Evolutionary conservation across 2,888 invertebrate genomes (phyloP).

Genomic region (Aquatica leii): DNA sequence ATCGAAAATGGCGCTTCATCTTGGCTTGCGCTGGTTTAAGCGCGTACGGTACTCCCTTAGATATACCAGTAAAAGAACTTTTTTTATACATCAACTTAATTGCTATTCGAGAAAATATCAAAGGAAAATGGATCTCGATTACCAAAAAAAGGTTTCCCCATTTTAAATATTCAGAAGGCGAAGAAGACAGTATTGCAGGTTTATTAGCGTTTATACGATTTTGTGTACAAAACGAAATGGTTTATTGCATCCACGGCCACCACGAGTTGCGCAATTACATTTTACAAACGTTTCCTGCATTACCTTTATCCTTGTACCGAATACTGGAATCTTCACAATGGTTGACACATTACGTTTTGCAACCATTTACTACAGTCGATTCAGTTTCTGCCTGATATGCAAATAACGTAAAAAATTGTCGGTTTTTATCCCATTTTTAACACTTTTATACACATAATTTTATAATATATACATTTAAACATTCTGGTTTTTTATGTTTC

Average conservation of each 20-base stretch:
- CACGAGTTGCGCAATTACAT: conserved; percentile 49
- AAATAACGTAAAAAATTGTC: neutral
- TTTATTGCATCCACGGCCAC: conserved; percentile 21
- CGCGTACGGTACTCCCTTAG: conserved; percentile 41
- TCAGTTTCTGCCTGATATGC: conserved; percentile 18
- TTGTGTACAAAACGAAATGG: conserved; percentile 20
- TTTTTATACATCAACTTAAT: conserved; percentile 51
- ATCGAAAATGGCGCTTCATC: conserved; percentile 57
- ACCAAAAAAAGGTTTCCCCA: conserved; percentile 50
- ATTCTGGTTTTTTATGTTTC: too few species aligned
- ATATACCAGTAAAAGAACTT: conserved; percentile 50
- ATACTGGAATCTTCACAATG: conserved; percentile 56
- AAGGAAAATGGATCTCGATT: conserved; percentile 56
- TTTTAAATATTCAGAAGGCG: conserved; percentile 37
- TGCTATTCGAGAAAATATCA: conserved; percentile 52
- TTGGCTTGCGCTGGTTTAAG: conserved; percentile 56
- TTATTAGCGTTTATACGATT: conserved; percentile 52
- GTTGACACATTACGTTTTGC: conserved; percentile 53
- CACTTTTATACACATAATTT: neutral
- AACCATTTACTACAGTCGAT: conserved; percentile 43
- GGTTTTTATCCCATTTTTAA: neutral
- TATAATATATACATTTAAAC: neutral
- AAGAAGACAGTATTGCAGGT: conserved; percentile 54
- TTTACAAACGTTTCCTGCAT: conserved; percentile 53
- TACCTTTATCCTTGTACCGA: conserved; percentile 55